Evolutionary conservation across 2,113 vertebrate genomes (phyloP), one percentile per base, ranked within the genome.

Genomic region (Phalacrocorax carbo): DNA sequence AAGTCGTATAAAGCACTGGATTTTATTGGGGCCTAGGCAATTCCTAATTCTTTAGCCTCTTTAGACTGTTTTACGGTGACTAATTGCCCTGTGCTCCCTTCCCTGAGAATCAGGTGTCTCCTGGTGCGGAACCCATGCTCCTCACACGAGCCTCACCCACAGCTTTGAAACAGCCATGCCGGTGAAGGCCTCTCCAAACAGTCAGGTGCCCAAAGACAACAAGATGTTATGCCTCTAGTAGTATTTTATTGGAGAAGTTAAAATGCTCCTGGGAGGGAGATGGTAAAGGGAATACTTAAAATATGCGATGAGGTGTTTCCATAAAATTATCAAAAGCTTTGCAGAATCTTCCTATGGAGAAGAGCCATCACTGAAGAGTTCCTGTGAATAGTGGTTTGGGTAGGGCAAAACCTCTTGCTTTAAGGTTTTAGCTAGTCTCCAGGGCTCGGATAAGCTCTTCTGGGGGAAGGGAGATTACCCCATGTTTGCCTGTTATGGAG

Each of bases 61-160:
- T 94, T 88, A 88, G 78, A 3, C 11, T 49, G 54, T 77, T 93
- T 80, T 73, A 69, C 83, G 91, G 69, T 30, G 48, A 66, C 90
- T 87, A 79, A 95, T 90, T 95, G 70, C 70, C 73, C 70, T 34
- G 57, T 0, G 0, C 78, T 82, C 40, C 76, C 77, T 82, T 68
- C 44, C 61, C 57, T 3, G 9, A 69, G 60, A 46, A 25, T 55
- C 64, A 46, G 62, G 82, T 72, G 44, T 65, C 70, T 85, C 78
- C 81, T 49, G 52, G 69, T 44, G 86, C 78, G 61, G 75, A 82
- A 51, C 61, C 73, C 89, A 68, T 0, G 1, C 34, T 88, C 76
- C 82, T 42, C 1, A 0, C 66, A 40, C 0, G 2, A 84, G 90
- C 70, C 44, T 84, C 21, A 7, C 51, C 64, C 0, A 0, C 1